Percentiles rank a stretch among this genome's conserved stretches.
Conservation (phyloP, 2,113 vertebrate species). For the Hippocampus comes region DNA sequence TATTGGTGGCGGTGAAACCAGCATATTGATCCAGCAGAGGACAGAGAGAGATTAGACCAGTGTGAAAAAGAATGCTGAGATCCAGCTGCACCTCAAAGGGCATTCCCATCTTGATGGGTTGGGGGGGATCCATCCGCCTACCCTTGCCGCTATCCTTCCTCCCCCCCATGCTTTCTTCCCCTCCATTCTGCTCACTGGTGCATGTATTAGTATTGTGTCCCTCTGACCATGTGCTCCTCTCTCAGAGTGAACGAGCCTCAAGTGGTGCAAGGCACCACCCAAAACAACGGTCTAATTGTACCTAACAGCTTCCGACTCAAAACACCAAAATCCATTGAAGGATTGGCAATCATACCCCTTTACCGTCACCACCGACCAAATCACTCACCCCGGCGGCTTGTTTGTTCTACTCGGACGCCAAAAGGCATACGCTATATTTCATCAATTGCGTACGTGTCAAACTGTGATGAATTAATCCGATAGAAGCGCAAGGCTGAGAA, state of each 20-base stretch:
- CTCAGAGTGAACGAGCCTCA: constrained; percentile 24
- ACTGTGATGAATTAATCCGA: constrained; percentile 49
- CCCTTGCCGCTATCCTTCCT: not conserved
- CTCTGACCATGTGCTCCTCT: constrained; percentile 58
- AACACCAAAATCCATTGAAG: not conserved
- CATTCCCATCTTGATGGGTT: constrained; percentile 29
- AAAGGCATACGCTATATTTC: constrained; percentile 18
- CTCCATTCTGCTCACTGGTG: constrained; percentile 28
- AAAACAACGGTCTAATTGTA: constrained; percentile 20
- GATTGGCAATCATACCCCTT: not conserved
- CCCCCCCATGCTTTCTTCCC: not conserved
- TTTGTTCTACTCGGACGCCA: not conserved
- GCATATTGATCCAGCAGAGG: constrained; percentile 40
- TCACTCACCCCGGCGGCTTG: not conserved
- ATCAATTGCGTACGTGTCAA: constrained; percentile 40
- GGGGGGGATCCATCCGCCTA: constrained; percentile 4
- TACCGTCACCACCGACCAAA: not conserved
- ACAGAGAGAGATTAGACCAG: constrained; percentile 49
- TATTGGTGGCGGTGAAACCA: constrained; percentile 37
- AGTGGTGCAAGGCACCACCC: constrained; percentile 47
- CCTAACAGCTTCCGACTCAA: constrained; percentile 11
- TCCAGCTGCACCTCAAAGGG: constrained; percentile 40
- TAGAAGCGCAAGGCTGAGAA: constrained; percentile 26
- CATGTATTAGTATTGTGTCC: constrained; percentile 49
- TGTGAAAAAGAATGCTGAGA: constrained; percentile 63